Evolutionary conservation across 2,797 vertebrate genomes (phyloP).

Genomic region (Poecilia gillii): DNA sequence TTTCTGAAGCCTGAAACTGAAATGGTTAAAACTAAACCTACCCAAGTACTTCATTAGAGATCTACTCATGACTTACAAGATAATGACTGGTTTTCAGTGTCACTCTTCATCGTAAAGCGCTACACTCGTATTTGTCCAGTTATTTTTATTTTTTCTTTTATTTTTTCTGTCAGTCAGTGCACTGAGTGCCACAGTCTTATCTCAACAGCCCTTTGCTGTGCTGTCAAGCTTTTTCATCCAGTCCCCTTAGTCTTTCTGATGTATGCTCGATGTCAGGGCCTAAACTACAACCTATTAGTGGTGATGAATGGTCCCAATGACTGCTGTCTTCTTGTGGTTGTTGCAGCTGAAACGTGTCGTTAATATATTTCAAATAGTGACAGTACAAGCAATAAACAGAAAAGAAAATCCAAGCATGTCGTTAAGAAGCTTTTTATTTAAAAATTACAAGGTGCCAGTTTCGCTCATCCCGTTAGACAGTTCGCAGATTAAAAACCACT

Average conservation of each 20-base stretch:
- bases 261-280: slow-evolving; percentile 62
- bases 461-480: background rate
- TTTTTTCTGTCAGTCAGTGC: slow-evolving; percentile 13
- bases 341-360: slow-evolving; percentile 20
- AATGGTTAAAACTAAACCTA: background rate
- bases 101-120: background rate
- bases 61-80: background rate
- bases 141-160: slow-evolving; percentile 24
- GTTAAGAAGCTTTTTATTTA: background rate
- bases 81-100: background rate
- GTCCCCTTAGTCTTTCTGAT: slow-evolving; percentile 20
- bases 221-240: slow-evolving; percentile 32
- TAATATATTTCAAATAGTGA: slow-evolving; percentile 18
- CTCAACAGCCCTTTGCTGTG: slow-evolving; percentile 32
- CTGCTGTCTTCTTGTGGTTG: slow-evolving; percentile 45
- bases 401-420: background rate
- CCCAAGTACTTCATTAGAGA: background rate
- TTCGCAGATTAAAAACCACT: background rate
- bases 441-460: background rate
- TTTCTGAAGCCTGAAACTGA: background rate
- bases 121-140: background rate
- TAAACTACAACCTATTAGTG: slow-evolving; percentile 76
- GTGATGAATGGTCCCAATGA: slow-evolving; percentile 68
- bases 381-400: slow-evolving; percentile 5
- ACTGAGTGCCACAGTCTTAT: slow-evolving; percentile 52